Percentiles rank a stretch among this genome's conserved stretches.
Evolutionary conservation across 2,888 invertebrate genomes (phyloP).

Genomic region (Platycheirus albimanus): DNA sequence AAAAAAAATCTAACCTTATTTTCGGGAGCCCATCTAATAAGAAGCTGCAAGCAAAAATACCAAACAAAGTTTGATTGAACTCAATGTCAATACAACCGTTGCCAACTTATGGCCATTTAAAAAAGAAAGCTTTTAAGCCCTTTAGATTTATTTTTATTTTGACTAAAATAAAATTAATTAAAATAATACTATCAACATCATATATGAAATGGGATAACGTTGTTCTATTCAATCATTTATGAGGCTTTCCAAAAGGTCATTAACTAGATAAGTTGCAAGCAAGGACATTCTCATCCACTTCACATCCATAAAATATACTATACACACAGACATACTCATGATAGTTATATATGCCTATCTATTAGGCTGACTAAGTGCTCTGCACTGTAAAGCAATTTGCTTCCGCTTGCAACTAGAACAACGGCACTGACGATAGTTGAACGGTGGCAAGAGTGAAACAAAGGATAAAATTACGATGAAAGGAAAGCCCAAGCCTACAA

Average conservation of each 20-base stretch:
- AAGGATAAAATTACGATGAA: conserved; percentile 41
- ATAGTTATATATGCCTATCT: too few species aligned
- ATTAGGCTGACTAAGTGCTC: conserved; percentile 31
- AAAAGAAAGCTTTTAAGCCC: too few species aligned
- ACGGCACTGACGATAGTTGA: conserved; percentile 19
- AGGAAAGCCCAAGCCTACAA: conserved; percentile 14
- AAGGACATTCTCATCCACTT: conserved; percentile 20
- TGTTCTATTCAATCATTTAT: conserved; percentile 31
- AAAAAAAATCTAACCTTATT: too few species aligned
- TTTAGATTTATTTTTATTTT: too few species aligned
- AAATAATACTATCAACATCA: too few species aligned
- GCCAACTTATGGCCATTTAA: too few species aligned
- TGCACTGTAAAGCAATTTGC: conserved; percentile 59
- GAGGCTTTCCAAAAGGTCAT: conserved; percentile 23
- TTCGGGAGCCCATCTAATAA: too few species aligned
- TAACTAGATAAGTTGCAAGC: conserved; percentile 22
- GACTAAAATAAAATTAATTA: too few species aligned
- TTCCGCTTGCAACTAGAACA: conserved; percentile 59
- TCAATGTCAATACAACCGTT: too few species aligned
- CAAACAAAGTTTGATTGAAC: too few species aligned
- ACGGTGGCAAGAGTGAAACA: conserved; percentile 26
- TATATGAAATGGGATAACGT: conserved; percentile 28
- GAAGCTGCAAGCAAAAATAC: too few species aligned
- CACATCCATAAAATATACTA: neutral
- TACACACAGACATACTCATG: too few species aligned